These are phyloP conservation scores for Eurois occulta DNA, from an alignment of 2,888 invertebrate genomes.

Conservation along the genomic window DNA sequence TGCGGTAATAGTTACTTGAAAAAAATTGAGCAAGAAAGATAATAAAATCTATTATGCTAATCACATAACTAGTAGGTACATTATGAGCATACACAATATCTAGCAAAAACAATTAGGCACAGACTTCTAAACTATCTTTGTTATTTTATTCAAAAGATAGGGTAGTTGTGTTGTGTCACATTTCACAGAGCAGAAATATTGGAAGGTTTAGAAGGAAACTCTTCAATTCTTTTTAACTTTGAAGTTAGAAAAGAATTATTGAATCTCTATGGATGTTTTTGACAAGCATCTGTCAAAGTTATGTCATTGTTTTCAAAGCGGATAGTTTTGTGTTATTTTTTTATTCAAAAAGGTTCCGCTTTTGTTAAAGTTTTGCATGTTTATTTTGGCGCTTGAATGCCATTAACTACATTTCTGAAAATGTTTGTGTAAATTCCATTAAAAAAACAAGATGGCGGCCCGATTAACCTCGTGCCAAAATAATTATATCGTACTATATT, in stretches of 20 bases:
- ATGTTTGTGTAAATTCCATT: not conserved
- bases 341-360: not conserved
- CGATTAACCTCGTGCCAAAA: not conserved
- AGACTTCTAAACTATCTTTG: not conserved
- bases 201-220: not conserved
- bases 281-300: constrained; percentile 43
- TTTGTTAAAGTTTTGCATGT: not conserved
- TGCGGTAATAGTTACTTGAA: too few relatives aligned
- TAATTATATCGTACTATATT: not conserved
- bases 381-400: not conserved
- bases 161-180: not conserved
- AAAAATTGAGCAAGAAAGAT: too few relatives aligned
- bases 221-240: constrained; percentile 20
- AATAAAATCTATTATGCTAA: too few relatives aligned
- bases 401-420: not conserved
- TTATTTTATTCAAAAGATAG: constrained; percentile 16
- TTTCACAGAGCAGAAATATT: constrained; percentile 33
- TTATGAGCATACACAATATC: too few relatives aligned
- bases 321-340: not conserved
- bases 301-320: constrained; percentile 5
- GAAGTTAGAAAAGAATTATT: constrained; percentile 11
- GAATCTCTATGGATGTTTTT: constrained; percentile 57
- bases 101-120: not conserved
- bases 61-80: too few relatives aligned
- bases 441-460: not conserved